Evolutionary conservation across 2,797 vertebrate species (phyloP), one percentile per base, ranked within the genome.

Genomic region (Labroides dimidiatus): DNA sequence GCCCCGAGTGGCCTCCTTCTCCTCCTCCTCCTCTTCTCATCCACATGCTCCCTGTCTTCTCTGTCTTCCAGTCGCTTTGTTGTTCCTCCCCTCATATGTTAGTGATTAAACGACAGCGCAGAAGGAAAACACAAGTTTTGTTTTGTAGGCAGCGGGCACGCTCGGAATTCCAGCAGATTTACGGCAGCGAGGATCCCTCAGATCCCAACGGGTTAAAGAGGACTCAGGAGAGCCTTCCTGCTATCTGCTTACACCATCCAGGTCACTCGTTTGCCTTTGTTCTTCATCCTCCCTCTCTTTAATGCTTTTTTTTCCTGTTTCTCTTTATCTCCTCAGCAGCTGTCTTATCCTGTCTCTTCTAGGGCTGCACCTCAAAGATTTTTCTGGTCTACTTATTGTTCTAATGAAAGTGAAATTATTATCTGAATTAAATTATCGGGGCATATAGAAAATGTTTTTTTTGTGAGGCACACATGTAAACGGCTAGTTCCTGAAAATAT

Each of bases 41-140:
- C 77, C 80, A 65, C 47, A 50, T 61, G 69, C 60, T 88, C 71
- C 55, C 37, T 60, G 69, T 79, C 68, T 60, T 71, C 58, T 43
- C 61, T 69, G 65, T 77, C 68, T 78, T 71, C 69, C 20, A 10
- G 60, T 70, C 76, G 69, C 74, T 80, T 78, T 83, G 64, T 82
- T 85, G 79, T 83, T 78, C 72, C 71, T 85, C 65, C 76, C 70
- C 77, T 90, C 92, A 91, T 92, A 89, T 94, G 93, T 79, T 87
- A 91, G 84, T 85, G 80, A 93, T 94, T 93, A 92, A 76, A 89
- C 45, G 69, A 85, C 82, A 81, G 82, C 67, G 76, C 81, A 39
- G 23, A 87, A 88, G 75, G 61, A 90, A 91, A 93, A 90, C 88
- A 85, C 72, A 47, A 67, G 77, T 80, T 84, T 91, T 89, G 87